Base-by-base conservation (phyloP, 1,140 invertebrate genomes). In the Cecropterus lyciades region DNA sequence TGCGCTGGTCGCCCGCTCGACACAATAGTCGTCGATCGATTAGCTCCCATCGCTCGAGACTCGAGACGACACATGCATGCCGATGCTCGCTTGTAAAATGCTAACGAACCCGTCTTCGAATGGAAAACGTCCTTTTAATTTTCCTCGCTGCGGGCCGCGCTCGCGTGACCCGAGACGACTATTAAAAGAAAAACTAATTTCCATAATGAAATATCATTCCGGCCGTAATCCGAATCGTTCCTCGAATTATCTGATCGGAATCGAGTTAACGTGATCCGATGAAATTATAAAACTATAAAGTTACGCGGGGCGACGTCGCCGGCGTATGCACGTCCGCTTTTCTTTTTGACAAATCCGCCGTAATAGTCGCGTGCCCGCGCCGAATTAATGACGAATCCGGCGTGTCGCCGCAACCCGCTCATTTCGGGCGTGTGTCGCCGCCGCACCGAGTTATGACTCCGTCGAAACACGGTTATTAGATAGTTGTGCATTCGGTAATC, bases 141-240 rank as follows among this genome's bases (percentile, higher is more conserved):
- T 82, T 62, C 77, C 33, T 67, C 70, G 65, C 40, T 53, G 51
- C 70, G 64, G 64, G 49, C 46, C 62, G 45, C 17, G 52, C 64
- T 89, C 81, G 85, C 87, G 87, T 89, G 85, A 82, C 79, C 72
- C 73, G 66, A 64, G 69, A 75, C 69, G 65, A 76, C 81, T 85
- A 85, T 90, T 89, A 89, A 86, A 90, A 86, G 79, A 84, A 90
- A 85, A 87, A 84, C 82, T 86, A 87, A 91, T 89, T 89, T 88
- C 82, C 82, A 87, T 88, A 88, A 85, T 84, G 80, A 89, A 86
- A 85, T 82, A 88, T 85, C 81, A 82, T 84, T 81, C 65, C 77
- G 70, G 45, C 71, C 60, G 72, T 73, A 79, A 79, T 84, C 70
- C 74, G 72, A 80, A 79, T 77, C 76, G 71, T 79, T 80, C 72